Evolutionary conservation across 1,140 invertebrate species (phyloP).

Genomic region (Pseudomyrmex dendroicus): DNA sequence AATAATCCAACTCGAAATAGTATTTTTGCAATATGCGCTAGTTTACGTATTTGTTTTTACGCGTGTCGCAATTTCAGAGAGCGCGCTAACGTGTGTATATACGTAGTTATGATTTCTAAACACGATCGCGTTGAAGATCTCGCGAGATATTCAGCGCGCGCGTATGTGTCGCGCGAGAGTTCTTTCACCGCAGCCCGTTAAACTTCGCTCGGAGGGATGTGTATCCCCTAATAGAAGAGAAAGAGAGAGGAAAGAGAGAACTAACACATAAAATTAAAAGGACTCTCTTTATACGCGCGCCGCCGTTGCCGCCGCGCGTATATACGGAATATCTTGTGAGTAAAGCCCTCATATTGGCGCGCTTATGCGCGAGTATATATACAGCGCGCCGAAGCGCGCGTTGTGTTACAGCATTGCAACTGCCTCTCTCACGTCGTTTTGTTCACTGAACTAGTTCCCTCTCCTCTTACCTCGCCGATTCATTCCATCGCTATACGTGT

Average conservation of each 20-base stretch:
- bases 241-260: conserved; percentile 20
- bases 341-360: conserved; percentile 40
- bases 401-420: conserved; percentile 73
- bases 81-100: background rate
- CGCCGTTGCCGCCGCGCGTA: background rate
- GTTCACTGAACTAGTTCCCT: conserved; percentile 81
- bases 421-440: conserved; percentile 77
- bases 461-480: conserved; percentile 65
- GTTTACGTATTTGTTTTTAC: no score
- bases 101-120: background rate
- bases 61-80: no score
- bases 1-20: no score
- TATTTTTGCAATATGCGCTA: no score
- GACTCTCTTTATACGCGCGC: conserved; percentile 20
- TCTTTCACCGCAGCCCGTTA: conserved; percentile 49
- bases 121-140: conserved; percentile 12
- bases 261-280: conserved; percentile 53
- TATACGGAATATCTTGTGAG: conserved; percentile 23
- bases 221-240: background rate
- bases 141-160: conserved; percentile 33
- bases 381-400: conserved; percentile 55
- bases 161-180: conserved; percentile 29
- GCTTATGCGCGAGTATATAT: conserved; percentile 34
- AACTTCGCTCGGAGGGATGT: conserved; percentile 22
- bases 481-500: conserved; percentile 63